Percentiles rank a stretch among this genome's conserved stretches.
Evolutionary conservation across 2,888 invertebrate genomes (phyloP).

Genomic region (Ophioninae sp.): DNA sequence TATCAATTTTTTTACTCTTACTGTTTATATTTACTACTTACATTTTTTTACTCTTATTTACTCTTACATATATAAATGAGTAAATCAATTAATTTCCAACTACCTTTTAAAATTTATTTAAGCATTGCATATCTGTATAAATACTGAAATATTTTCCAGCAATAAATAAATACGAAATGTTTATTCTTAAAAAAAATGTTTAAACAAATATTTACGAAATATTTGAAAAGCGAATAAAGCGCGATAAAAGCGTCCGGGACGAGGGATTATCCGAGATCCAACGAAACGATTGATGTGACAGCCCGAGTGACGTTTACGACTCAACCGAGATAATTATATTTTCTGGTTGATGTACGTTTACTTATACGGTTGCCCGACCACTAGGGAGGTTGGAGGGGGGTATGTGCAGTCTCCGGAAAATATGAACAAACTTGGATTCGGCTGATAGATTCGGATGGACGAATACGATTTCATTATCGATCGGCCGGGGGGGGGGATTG

Average conservation of each 20-base stretch:
- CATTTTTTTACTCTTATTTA: too few species aligned
- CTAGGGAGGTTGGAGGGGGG: background rate
- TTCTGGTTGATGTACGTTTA: constrained; percentile 29
- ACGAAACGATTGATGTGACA: background rate
- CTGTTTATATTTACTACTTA: too few species aligned
- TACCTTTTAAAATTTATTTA: too few species aligned
- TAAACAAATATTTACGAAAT: background rate
- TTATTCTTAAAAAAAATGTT: too few species aligned
- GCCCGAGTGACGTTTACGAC: constrained; percentile 10
- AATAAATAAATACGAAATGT: too few species aligned
- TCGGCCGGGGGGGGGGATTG: background rate
- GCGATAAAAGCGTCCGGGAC: background rate
- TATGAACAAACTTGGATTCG: background rate
- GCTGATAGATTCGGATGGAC: background rate
- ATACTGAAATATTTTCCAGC: too few species aligned
- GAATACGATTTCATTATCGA: constrained; percentile 13
- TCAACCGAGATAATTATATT: constrained; percentile 38
- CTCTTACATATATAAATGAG: too few species aligned
- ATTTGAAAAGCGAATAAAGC: background rate
- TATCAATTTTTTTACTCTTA: too few species aligned
- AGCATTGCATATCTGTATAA: too few species aligned
- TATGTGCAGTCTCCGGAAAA: background rate
- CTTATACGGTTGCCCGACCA: constrained; percentile 2
- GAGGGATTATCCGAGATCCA: background rate
- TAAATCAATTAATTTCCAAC: too few species aligned